Conservation (phyloP, 2,797 vertebrate species). For the Onychomys arenicola region DNA sequence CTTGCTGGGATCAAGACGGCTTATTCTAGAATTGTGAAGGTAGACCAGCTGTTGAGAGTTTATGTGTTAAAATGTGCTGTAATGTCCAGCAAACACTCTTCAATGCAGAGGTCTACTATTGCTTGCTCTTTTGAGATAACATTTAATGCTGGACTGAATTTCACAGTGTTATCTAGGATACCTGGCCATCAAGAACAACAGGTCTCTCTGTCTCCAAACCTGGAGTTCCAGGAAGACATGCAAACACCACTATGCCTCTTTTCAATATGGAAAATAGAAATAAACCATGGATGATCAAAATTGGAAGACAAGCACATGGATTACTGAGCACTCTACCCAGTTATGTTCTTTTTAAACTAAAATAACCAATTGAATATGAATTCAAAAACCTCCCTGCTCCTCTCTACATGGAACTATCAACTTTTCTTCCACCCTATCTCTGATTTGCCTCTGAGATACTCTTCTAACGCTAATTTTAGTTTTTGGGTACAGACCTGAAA, state of each 20-base stretch:
- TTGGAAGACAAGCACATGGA: background rate
- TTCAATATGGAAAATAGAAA: background rate
- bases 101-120: too few species aligned
- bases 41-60: too few species aligned
- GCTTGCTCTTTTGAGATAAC: too few species aligned
- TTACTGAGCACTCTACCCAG: background rate
- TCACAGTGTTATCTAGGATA: too few species aligned
- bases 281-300: background rate
- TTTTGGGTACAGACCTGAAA: background rate
- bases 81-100: background rate
- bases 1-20: too few species aligned
- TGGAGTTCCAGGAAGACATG: too few species aligned
- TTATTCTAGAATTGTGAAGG: background rate
- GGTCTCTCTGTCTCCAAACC: background rate
- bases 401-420: background rate
- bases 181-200: background rate
- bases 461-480: background rate
- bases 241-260: background rate
- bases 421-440: background rate
- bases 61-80: background rate
- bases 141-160: too few species aligned
- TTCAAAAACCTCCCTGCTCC: background rate
- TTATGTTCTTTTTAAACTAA: background rate
- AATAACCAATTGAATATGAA: background rate
- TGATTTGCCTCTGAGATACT: background rate